Percentiles rank a stretch among this genome's conserved stretches.
phyloP scores from a whole-genome alignment of 2,888 invertebrate species.

The Noctua comes region DNA sequence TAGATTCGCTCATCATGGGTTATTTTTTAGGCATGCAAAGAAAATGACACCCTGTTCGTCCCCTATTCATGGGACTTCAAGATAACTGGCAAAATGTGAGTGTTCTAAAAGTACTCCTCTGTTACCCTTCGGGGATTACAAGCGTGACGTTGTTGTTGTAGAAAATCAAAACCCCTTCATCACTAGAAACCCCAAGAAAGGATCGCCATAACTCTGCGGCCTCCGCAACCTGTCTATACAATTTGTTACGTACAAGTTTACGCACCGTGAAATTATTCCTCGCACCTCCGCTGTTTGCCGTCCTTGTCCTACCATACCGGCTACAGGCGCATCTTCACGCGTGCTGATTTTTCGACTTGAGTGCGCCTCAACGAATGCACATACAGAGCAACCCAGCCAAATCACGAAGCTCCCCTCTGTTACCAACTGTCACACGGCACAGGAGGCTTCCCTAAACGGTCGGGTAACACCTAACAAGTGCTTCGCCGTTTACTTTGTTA shows the following conservation, averaged over 20 bases:
- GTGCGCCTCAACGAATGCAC: conserved; percentile 80
- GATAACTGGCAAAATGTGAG: neutral
- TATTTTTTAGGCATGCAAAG: neutral
- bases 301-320: conserved; percentile 75
- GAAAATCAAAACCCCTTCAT: neutral
- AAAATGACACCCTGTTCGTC: neutral
- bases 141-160: neutral
- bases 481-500: conserved; percentile 78
- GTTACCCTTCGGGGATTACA: neutral
- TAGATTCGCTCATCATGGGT: neutral
- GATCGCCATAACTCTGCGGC: conserved; percentile 20
- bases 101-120: neutral
- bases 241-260: conserved; percentile 63
- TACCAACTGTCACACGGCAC: conserved; percentile 64
- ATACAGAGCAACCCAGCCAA: conserved; percentile 74
- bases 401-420: conserved; percentile 68
- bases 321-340: conserved; percentile 81
- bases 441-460: conserved; percentile 70
- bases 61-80: neutral
- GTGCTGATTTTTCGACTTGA: conserved; percentile 84
- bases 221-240: conserved; percentile 44
- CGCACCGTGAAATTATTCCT: conserved; percentile 84
- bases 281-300: conserved; percentile 79
- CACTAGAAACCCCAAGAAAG: conserved; percentile 4
- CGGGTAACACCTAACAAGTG: conserved; percentile 77